Evolutionary conservation across 2,888 invertebrate genomes (phyloP).

Genomic region (Mythimna loreyi): DNA sequence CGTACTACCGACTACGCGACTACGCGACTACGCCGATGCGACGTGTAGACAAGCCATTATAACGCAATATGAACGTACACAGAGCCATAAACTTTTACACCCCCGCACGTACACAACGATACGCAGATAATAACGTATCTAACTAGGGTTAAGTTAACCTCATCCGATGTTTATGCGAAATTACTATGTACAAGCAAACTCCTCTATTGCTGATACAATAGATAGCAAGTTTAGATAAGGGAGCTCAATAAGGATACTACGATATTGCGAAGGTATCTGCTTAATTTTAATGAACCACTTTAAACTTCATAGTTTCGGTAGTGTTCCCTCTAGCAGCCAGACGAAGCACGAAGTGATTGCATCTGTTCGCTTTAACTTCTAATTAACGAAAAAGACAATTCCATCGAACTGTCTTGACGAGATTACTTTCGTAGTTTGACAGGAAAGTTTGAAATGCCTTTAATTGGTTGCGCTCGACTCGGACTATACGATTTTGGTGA

Average conservation of each 20-base stretch:
- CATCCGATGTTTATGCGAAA: slow-evolving; percentile 51
- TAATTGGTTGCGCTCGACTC: slow-evolving; percentile 31
- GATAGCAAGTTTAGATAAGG: slow-evolving; percentile 61
- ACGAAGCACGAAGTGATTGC: slow-evolving; percentile 13
- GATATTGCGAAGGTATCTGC: slow-evolving; percentile 55
- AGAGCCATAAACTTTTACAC: slow-evolving; percentile 59
- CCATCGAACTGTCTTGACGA: slow-evolving; percentile 11
- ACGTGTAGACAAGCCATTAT: slow-evolving; percentile 53
- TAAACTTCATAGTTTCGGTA: slow-evolving; percentile 45
- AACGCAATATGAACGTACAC: slow-evolving; percentile 51
- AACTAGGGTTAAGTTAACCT: slow-evolving; percentile 61
- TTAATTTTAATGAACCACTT: slow-evolving; percentile 61
- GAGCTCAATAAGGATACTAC: slow-evolving; percentile 63
- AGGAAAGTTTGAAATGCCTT: slow-evolving; percentile 38
- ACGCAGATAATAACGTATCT: slow-evolving; percentile 56
- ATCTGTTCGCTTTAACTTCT: slow-evolving; percentile 24
- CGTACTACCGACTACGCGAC: slow-evolving; percentile 22
- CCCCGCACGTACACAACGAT: slow-evolving; percentile 51
- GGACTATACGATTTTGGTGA: slow-evolving; percentile 12
- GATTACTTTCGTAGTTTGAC: slow-evolving; percentile 35
- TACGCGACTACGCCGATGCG: slow-evolving; percentile 21
- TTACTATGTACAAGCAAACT: slow-evolving; percentile 59
- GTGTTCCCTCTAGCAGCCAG: slow-evolving; percentile 4
- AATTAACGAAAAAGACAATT: slow-evolving; percentile 30
- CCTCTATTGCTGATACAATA: slow-evolving; percentile 63